A percentile compares a stretch with the other conserved stretches of the same genome.
Conservation (phyloP, 2,797 vertebrate species). For the Vespertilio murinus region DNA sequence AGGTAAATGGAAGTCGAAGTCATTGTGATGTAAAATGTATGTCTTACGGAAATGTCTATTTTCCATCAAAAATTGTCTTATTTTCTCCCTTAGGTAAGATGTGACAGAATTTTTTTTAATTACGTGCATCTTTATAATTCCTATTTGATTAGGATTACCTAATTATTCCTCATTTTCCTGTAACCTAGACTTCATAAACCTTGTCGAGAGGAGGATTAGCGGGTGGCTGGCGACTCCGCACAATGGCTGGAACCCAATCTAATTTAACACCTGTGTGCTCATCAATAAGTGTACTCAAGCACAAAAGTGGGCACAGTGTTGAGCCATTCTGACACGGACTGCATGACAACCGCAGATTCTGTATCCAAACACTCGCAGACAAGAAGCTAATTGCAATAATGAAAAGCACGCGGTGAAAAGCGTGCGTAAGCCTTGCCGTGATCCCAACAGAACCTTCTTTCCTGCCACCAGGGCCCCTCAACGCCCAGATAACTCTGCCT, state of each 20-base stretch:
- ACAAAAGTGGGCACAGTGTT: conserved; percentile 75
- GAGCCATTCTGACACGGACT: conserved; percentile 68
- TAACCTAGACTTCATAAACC: conserved; percentile 59
- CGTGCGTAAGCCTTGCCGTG: neutral
- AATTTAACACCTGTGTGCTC: conserved; percentile 77
- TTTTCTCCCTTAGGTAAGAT: neutral
- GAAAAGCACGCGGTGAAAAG: conserved; percentile 71
- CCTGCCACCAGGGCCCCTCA: neutral
- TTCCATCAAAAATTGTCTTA: conserved; percentile 17
- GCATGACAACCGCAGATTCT: conserved; percentile 63
- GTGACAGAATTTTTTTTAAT: conserved; percentile 26
- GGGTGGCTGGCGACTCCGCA: conserved; percentile 57
- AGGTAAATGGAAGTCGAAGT: conserved; percentile 58
- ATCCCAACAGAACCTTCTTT: neutral
- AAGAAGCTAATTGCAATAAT: conserved; percentile 75
- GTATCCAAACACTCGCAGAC: conserved; percentile 64
- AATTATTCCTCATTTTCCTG: conserved; percentile 68
- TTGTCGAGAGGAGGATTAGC: conserved; percentile 63
- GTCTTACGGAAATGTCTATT: conserved; percentile 12
- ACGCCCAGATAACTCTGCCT: neutral
- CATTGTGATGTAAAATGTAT: neutral
- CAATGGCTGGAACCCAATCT: conserved; percentile 75
- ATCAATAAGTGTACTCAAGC: conserved; percentile 72
- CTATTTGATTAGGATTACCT: conserved; percentile 59
- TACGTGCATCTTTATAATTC: conserved; percentile 44